Percentiles rank a stretch among this genome's conserved stretches.
Conservation (phyloP, 2,888 invertebrate species). For the Drosophila pseudotakahashii region DNA sequence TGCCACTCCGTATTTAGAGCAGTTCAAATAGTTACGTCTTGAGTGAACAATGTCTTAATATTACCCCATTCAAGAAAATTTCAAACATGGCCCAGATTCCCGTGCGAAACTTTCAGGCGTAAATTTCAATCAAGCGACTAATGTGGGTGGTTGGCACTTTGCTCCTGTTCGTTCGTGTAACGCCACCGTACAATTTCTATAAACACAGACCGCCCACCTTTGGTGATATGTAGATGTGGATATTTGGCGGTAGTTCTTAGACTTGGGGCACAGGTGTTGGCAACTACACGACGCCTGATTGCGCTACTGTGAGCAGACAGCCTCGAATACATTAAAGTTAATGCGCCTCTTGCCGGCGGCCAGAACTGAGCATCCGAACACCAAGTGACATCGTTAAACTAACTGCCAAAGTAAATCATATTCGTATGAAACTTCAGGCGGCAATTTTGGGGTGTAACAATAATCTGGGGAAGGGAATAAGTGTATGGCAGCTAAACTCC, state of each 20-base stretch:
- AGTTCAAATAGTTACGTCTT: slow-evolving; percentile 7
- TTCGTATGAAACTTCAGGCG: slow-evolving; percentile 33
- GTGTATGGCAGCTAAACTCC: no score
- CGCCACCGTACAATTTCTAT: slow-evolving; percentile 57
- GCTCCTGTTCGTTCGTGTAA: slow-evolving; percentile 33
- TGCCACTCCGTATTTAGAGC: background rate
- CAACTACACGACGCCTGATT: slow-evolving; percentile 59
- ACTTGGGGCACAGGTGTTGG: slow-evolving; percentile 50
- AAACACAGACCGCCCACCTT: slow-evolving; percentile 14
- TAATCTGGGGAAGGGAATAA: background rate
- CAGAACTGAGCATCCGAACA: slow-evolving; percentile 35
- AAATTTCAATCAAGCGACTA: slow-evolving; percentile 68
- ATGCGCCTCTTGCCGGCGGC: slow-evolving; percentile 53
- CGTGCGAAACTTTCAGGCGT: slow-evolving; percentile 52
- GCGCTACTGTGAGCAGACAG: slow-evolving; percentile 53
- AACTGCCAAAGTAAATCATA: slow-evolving; percentile 61
- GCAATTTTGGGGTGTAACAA: slow-evolving; percentile 21
- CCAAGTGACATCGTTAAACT: slow-evolving; percentile 65
- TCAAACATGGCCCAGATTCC: slow-evolving; percentile 15
- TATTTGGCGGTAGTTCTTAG: slow-evolving; percentile 22
- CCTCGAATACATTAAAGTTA: slow-evolving; percentile 69
- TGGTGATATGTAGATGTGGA: slow-evolving; percentile 20
- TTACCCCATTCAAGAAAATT: slow-evolving; percentile 9
- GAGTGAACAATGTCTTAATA: slow-evolving; percentile 17
- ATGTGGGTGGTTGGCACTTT: slow-evolving; percentile 42